Conservation (phyloP, 2,888 invertebrate genomes). For the Aphidoletes aphidimyza region DNA sequence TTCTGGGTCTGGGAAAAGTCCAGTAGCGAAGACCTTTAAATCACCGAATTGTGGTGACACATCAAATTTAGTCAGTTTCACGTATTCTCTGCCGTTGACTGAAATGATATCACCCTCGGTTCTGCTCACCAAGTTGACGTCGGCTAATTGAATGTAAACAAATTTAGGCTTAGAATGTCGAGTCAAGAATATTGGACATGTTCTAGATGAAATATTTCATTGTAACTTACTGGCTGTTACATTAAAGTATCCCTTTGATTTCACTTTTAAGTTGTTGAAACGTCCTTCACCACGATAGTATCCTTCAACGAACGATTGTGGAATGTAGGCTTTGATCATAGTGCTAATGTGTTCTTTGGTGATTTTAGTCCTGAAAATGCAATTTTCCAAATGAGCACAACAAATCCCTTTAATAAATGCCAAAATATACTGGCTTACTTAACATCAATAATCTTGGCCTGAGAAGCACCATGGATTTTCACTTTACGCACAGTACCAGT, state of each 20-base stretch:
- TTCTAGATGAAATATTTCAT: conserved; percentile 34
- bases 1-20: conserved; percentile 72
- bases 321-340: conserved; percentile 71
- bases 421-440: too few species aligned
- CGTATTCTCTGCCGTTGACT: conserved; percentile 69
- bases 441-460: conserved; percentile 69
- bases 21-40: conserved; percentile 71
- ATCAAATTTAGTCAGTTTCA: conserved; percentile 71
- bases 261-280: conserved; percentile 71
- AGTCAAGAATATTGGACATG: conserved; percentile 13
- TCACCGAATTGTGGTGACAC: conserved; percentile 73
- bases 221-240: conserved; percentile 71
- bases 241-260: conserved; percentile 71
- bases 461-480: conserved; percentile 69
- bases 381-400: too few species aligned
- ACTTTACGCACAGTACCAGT: conserved; percentile 68
- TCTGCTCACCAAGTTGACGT: conserved; percentile 66
- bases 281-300: conserved; percentile 73
- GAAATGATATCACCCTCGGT: conserved; percentile 69
- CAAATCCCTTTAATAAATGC: too few species aligned
- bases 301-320: conserved; percentile 70
- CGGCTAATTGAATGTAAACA: conserved; percentile 66
- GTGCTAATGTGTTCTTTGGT: conserved; percentile 70
- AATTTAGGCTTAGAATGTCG: not conserved
- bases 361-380: conserved; percentile 67